A percentile compares a stretch with the other conserved stretches of the same genome.
Conservation (phyloP, 2,797 vertebrate species). For the Epinephelus malabaricus region DNA sequence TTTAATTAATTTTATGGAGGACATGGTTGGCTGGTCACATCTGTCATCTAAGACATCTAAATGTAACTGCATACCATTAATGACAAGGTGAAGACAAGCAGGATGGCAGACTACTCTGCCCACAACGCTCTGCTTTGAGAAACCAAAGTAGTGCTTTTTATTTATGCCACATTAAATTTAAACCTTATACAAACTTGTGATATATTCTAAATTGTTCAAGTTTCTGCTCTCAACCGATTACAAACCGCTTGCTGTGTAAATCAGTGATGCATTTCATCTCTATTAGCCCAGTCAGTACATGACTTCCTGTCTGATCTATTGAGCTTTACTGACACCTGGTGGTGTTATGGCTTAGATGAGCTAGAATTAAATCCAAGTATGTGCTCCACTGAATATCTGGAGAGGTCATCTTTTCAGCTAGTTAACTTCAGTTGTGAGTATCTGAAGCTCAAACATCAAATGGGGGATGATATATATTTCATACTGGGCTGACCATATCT, state of each 20-base stretch:
- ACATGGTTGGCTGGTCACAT: not conserved
- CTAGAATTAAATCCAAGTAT: too few species aligned
- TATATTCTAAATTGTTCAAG: not conserved
- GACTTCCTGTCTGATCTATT: not conserved
- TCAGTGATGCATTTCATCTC: not conserved
- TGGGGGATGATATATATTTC: not conserved
- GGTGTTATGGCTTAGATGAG: not conserved
- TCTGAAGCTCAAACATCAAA: not conserved
- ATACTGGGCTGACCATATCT: not conserved
- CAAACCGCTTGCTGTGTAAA: not conserved
- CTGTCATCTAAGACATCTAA: not conserved
- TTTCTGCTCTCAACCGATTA: not conserved
- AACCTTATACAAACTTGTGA: not conserved
- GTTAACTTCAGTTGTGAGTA: not conserved
- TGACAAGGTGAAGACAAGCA: not conserved
- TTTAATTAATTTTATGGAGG: not conserved
- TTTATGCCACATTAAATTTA: not conserved
- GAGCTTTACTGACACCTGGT: slow-evolving; percentile 66
- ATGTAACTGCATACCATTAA: too few species aligned
- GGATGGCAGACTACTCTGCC: not conserved
- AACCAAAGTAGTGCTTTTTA: not conserved
- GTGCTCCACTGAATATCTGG: not conserved
- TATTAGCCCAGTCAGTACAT: not conserved
- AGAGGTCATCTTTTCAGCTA: not conserved
- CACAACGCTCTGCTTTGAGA: not conserved